A percentile compares a stretch with the other conserved stretches of the same genome.
These are phyloP conservation scores for Chanos chanos DNA, from an alignment of 2,797 vertebrate species.

Conservation along the genomic window DNA sequence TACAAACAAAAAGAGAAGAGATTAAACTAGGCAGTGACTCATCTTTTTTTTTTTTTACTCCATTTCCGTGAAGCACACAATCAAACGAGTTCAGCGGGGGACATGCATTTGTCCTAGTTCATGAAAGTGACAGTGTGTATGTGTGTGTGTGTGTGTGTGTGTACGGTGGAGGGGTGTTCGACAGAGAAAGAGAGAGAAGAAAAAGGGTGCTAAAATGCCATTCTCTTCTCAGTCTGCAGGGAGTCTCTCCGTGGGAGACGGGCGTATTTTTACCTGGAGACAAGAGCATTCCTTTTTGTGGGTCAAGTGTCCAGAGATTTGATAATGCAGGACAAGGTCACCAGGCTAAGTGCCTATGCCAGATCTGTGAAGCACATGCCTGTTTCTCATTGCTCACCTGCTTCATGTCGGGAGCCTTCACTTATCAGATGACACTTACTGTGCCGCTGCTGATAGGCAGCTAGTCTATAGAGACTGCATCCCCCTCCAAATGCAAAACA, in stretches of 20 bases:
- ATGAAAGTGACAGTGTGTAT: no score
- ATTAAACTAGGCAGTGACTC: no score
- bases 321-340: slow-evolving; percentile 2
- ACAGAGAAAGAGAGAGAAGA: neutral
- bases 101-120: no score
- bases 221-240: neutral
- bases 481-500: no score
- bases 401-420: neutral
- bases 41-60: no score
- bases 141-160: neutral
- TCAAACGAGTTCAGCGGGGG: no score
- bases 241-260: neutral
- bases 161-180: neutral
- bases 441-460: no score
- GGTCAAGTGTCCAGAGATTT: neutral
- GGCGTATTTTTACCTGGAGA: neutral
- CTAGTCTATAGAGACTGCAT: no score
- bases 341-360: neutral
- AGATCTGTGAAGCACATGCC: neutral
- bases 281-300: neutral
- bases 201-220: neutral
- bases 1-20: no score
- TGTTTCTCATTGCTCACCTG: neutral
- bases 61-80: no score
- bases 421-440: neutral